A percentile compares a stretch with the other conserved stretches of the same genome.
These are phyloP conservation scores for Poecilobothrus nobilitatus DNA, from an alignment of 2,888 invertebrate genomes.

Conservation along the genomic window DNA sequence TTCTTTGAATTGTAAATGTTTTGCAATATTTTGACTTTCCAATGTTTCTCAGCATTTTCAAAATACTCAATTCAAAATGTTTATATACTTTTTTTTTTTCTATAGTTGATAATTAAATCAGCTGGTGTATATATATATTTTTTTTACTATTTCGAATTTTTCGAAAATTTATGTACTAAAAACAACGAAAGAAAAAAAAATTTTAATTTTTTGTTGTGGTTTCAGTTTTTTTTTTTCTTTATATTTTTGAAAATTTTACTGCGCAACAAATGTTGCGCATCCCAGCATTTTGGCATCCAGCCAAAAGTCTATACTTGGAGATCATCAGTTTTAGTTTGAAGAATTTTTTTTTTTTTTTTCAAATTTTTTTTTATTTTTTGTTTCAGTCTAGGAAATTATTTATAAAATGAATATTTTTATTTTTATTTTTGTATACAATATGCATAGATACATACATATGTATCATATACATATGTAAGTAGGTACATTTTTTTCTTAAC, in stretches of 20 bases:
- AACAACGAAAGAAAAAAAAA: not conserved
- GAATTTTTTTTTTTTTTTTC: slow-evolving; percentile 21
- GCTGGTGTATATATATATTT: not conserved
- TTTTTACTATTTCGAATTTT: too few relatives aligned
- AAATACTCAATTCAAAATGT: not conserved
- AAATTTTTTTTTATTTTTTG: not conserved
- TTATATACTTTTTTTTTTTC: not conserved
- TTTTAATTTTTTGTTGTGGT: not conserved
- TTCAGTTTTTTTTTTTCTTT: slow-evolving; percentile 14
- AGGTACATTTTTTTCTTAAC: slow-evolving; percentile 12
- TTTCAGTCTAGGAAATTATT: slow-evolving; percentile 1
- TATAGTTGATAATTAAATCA: not conserved
- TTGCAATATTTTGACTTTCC: not conserved
- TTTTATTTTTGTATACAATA: slow-evolving; percentile 4
- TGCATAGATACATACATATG: slow-evolving; percentile 20
- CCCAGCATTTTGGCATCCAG: slow-evolving; percentile 56
- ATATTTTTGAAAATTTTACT: slow-evolving; percentile 15
- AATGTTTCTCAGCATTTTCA: not conserved
- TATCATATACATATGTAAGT: too few relatives aligned
- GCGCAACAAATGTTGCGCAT: slow-evolving; percentile 33
- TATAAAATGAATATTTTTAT: slow-evolving; percentile 6
- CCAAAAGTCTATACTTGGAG: slow-evolving; percentile 86
- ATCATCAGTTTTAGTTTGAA: slow-evolving; percentile 43
- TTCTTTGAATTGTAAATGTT: not conserved
- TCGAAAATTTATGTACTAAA: too few relatives aligned